These are phyloP conservation scores for Heterohyrax brucei DNA, from an alignment of 2,797 vertebrate genomes.

Conservation along the genomic window DNA sequence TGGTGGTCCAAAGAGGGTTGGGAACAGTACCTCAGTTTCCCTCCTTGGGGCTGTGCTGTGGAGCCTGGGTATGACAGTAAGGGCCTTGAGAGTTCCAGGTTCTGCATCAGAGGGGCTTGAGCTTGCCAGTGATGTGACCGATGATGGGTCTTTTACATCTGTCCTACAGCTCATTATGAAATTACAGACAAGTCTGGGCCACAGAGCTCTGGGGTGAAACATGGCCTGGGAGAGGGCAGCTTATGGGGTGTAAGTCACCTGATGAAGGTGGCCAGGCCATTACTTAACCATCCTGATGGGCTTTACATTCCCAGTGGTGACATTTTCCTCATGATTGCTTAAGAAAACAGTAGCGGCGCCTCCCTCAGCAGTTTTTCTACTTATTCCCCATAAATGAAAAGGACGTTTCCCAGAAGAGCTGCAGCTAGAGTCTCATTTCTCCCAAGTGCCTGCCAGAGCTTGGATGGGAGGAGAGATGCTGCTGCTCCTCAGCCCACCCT, in stretches of 20 bases:
- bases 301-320: slow-evolving; percentile 47
- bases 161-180: not conserved
- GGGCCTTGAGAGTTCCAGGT: not conserved
- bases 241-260: not conserved
- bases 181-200: not conserved
- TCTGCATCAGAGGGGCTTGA: not conserved
- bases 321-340: slow-evolving; percentile 72
- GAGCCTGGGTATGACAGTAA: not conserved
- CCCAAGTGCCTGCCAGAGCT: not conserved
- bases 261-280: not conserved
- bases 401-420: slow-evolving; percentile 32
- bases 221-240: not conserved
- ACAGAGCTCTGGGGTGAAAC: not conserved
- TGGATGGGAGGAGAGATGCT: not conserved
- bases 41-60: too few relatives aligned
- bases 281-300: slow-evolving; percentile 27
- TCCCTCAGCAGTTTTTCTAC: slow-evolving; percentile 46
- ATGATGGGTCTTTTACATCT: not conserved
- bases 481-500: fast-evolving
- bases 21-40: not conserved
- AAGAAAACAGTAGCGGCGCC: slow-evolving; percentile 3
- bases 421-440: slow-evolving; percentile 25
- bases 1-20: not conserved
- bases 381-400: slow-evolving; percentile 70
- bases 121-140: not conserved